Evolutionary conservation across 2,888 invertebrate genomes (phyloP).

Genomic region (Ferdinandea cuprea): DNA sequence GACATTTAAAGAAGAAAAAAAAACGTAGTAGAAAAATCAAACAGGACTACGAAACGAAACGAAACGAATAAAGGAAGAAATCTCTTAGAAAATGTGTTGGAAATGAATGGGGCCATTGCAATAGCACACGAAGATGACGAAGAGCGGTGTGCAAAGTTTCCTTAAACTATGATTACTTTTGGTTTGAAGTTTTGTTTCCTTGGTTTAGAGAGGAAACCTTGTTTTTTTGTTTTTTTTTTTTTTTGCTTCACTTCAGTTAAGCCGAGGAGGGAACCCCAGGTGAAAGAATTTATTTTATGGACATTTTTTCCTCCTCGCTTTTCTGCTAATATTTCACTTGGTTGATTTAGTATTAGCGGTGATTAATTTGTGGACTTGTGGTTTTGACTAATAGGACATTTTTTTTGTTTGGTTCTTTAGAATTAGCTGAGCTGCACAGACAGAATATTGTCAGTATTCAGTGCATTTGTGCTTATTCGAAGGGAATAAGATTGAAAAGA

Average conservation of each 20-base stretch:
- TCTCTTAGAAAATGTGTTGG: constrained; percentile 35
- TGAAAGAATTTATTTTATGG: constrained; percentile 61
- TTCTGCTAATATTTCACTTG: constrained; percentile 63
- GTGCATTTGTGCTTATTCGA: background rate
- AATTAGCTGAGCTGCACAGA: background rate
- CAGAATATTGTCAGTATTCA: background rate
- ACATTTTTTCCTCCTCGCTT: constrained; percentile 29
- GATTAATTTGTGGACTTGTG: constrained; percentile 58
- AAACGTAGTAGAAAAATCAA: constrained; percentile 10
- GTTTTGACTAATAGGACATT: background rate
- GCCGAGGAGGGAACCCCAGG: constrained; percentile 45
- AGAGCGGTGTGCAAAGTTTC: constrained; percentile 59
- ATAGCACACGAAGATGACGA: constrained; percentile 63
- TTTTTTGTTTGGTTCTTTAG: background rate
- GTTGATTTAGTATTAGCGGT: constrained; percentile 69
- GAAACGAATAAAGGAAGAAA: constrained; percentile 49
- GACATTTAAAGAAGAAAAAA: constrained; percentile 17
- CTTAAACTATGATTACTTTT: constrained; percentile 73
- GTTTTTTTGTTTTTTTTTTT: constrained; percentile 20
- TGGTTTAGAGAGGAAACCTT: constrained; percentile 38
- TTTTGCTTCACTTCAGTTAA: background rate
- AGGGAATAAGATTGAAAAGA: no score
- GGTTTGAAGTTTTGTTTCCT: constrained; percentile 61
- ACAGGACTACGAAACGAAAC: constrained; percentile 48
- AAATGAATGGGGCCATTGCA: constrained; percentile 63